These are phyloP conservation scores for Drosophila lowei DNA, from an alignment of 1,140 invertebrate species.

Conservation along the genomic window DNA sequence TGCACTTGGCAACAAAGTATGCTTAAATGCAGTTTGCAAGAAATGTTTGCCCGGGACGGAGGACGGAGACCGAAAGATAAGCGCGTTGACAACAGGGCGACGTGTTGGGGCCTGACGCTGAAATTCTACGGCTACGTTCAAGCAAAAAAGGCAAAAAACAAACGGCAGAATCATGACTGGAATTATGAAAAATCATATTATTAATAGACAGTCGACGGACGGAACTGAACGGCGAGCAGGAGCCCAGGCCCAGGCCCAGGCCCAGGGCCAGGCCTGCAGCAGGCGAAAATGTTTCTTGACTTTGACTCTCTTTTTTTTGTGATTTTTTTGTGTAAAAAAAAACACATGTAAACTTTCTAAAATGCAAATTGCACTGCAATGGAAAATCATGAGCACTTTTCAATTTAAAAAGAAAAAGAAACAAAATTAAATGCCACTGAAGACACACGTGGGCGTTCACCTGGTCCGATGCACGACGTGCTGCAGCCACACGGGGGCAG, in stretches of 20 bases:
- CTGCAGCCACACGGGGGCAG: slow-evolving; percentile 33
- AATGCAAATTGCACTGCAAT: slow-evolving; percentile 74
- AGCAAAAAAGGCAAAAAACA: too few species aligned
- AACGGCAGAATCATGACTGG: slow-evolving; percentile 58
- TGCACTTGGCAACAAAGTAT: slow-evolving; percentile 66
- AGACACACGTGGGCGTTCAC: slow-evolving; percentile 63
- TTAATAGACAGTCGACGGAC: slow-evolving; percentile 58
- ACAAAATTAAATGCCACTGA: slow-evolving; percentile 35
- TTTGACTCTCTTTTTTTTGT: slow-evolving; percentile 39
- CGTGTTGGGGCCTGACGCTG: slow-evolving; percentile 48
- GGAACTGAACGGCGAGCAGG: not conserved
- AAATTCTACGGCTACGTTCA: slow-evolving; percentile 50
- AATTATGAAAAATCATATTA: slow-evolving; percentile 72
- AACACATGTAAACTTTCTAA: slow-evolving; percentile 76
- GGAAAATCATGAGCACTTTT: slow-evolving; percentile 74
- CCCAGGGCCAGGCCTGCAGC: slow-evolving; percentile 3
- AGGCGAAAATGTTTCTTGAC: slow-evolving; percentile 41
- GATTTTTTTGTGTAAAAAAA: slow-evolving; percentile 31
- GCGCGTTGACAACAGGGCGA: slow-evolving; percentile 49
- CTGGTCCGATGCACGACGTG: slow-evolving; percentile 55
- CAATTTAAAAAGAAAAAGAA: slow-evolving; percentile 45
- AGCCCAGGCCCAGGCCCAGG: not conserved
- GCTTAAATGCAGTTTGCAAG: slow-evolving; percentile 44
- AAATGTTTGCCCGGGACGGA: slow-evolving; percentile 44
- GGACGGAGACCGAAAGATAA: slow-evolving; percentile 46